These are phyloP conservation scores for Penaeus chinensis DNA, from an alignment of 1,140 invertebrate species.

Conservation along the genomic window DNA sequence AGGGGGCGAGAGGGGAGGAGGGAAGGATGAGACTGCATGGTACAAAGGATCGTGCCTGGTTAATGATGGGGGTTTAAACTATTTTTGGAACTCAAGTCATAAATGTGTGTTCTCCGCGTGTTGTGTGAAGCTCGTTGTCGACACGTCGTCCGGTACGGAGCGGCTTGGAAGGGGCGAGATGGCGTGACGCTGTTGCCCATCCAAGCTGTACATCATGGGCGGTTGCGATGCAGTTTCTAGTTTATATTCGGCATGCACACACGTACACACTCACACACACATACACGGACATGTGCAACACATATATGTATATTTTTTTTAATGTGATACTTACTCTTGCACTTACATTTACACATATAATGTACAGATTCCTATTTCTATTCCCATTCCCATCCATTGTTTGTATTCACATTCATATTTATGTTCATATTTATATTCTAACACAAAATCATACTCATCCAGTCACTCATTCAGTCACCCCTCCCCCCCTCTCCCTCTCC, in stretches of 20 bases:
- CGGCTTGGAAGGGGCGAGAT: too few species aligned
- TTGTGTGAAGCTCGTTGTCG: too few species aligned
- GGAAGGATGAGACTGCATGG: too few species aligned
- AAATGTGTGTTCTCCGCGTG: too few species aligned
- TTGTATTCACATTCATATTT: slow-evolving; percentile 3
- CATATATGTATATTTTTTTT: neutral
- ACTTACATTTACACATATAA: slow-evolving; percentile 29
- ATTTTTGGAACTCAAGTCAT: too few species aligned
- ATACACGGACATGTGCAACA: neutral
- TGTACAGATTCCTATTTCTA: neutral
- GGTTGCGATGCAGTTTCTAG: too few species aligned
- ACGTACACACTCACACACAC: slow-evolving; percentile 17
- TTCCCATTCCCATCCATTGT: slow-evolving; percentile 17
- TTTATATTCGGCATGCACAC: neutral
- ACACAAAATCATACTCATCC: neutral
- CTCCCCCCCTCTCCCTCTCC: neutral
- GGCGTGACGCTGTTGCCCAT: too few species aligned
- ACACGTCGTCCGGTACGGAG: too few species aligned
- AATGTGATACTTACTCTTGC: neutral
- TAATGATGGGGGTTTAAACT: too few species aligned
- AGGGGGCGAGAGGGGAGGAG: too few species aligned
- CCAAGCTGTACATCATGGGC: too few species aligned
- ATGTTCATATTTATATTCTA: neutral
- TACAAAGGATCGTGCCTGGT: too few species aligned
- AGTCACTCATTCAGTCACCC: neutral